A percentile compares a stretch with the other conserved stretches of the same genome.
Evolutionary conservation across 2,113 vertebrate genomes (phyloP).

Genomic region (Scomber scombrus): DNA sequence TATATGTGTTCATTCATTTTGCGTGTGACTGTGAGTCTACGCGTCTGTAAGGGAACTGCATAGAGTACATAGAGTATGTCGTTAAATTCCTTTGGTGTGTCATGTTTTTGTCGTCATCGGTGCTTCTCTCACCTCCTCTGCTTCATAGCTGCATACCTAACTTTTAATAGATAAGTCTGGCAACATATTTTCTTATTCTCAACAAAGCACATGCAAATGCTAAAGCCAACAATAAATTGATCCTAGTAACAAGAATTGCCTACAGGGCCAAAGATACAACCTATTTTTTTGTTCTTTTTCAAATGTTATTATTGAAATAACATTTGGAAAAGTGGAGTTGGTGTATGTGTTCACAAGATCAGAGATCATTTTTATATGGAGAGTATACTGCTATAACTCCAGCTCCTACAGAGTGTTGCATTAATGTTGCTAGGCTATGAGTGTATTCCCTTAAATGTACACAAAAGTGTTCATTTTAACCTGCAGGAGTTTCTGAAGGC

Average conservation of each 20-base stretch:
- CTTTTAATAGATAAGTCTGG: slow-evolving; percentile 4
- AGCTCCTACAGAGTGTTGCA: no score
- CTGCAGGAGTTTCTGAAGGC: not conserved
- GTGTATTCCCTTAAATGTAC: not conserved
- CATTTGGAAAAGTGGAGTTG: no score
- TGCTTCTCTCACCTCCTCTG: slow-evolving; percentile 74
- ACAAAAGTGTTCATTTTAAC: not conserved
- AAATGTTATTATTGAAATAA: no score
- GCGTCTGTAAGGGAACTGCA: not conserved
- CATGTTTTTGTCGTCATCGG: slow-evolving; percentile 77
- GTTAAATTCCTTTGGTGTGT: slow-evolving; percentile 60
- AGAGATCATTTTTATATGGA: no score
- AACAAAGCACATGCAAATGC: not conserved
- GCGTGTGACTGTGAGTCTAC: slow-evolving; percentile 3
- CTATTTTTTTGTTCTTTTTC: no score
- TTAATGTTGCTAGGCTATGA: not conserved
- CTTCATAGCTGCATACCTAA: slow-evolving; percentile 69
- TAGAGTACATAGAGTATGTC: slow-evolving; percentile 17
- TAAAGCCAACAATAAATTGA: no score
- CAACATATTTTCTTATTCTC: not conserved
- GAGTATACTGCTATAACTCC: no score
- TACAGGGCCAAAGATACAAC: no score
- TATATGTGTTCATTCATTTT: slow-evolving; percentile 39
- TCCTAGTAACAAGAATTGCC: no score
- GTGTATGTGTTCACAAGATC: no score